Percentiles rank a stretch among this genome's conserved stretches.
Evolutionary conservation across 2,113 vertebrate genomes (phyloP).

Genomic region (Festucalex cinctus): DNA sequence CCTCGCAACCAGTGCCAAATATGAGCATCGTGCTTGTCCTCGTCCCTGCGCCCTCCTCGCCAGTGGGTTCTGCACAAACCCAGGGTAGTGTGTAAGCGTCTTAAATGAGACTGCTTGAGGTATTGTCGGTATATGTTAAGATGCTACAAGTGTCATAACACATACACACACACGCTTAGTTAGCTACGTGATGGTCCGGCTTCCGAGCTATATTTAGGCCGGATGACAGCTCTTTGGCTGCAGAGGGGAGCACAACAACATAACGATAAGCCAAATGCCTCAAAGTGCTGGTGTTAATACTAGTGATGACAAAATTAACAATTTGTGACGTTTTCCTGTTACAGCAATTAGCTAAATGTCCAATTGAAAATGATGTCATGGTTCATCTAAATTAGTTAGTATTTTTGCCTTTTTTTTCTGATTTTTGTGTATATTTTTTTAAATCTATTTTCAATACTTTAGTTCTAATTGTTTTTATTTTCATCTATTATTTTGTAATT

Average conservation of each 20-base stretch:
- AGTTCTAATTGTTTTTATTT: no score
- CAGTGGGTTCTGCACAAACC: neutral
- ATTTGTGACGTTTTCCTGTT: neutral
- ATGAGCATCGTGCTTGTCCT: neutral
- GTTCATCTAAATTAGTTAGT: no score
- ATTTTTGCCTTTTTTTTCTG: no score
- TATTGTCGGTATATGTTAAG: conserved; percentile 27
- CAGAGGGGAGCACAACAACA: conserved; percentile 13
- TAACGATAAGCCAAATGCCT: neutral
- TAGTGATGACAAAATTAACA: neutral
- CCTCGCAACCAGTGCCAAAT: neutral
- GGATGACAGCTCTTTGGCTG: conserved; percentile 14
- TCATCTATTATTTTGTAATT: no score
- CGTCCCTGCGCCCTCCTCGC: neutral
- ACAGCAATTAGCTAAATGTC: no score
- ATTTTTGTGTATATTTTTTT: no score
- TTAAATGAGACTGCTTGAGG: neutral
- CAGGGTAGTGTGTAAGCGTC: neutral
- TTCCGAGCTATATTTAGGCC: conserved; percentile 49
- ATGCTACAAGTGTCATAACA: conserved; percentile 31
- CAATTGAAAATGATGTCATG: no score
- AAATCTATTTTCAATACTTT: no score
- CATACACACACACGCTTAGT: neutral
- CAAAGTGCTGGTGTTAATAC: neutral
- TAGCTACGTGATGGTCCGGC: conserved; percentile 48